These are phyloP conservation scores for Steinernema feltiae DNA, from an alignment of 1,140 invertebrate genomes.

Conservation along the genomic window DNA sequence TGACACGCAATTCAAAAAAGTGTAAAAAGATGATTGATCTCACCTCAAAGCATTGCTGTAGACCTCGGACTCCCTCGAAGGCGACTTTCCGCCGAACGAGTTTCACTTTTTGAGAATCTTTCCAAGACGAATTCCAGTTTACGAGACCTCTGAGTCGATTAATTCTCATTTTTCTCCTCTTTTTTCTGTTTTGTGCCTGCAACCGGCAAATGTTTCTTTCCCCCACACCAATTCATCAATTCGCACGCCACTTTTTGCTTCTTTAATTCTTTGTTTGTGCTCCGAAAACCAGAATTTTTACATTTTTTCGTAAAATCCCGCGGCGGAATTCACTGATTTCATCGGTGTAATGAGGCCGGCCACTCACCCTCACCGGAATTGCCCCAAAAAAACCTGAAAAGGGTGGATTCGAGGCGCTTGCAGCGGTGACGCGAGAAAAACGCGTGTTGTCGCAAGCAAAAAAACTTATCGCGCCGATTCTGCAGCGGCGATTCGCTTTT, in stretches of 20 bases:
- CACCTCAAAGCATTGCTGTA: too few relatives aligned
- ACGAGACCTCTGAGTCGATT: background rate
- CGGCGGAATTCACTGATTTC: background rate
- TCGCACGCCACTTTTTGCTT: background rate
- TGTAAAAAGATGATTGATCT: background rate
- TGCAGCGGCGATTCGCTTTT: background rate
- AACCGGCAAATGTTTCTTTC: too few relatives aligned
- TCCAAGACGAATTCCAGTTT: background rate
- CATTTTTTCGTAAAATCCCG: too few relatives aligned
- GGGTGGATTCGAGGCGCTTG: background rate
- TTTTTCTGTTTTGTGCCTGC: background rate
- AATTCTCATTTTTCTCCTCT: background rate
- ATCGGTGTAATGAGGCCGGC: background rate
- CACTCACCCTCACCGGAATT: too few relatives aligned
- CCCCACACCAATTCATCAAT: too few relatives aligned
- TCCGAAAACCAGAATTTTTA: background rate
- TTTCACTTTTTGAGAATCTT: background rate
- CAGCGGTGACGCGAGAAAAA: background rate
- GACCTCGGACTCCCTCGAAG: too few relatives aligned
- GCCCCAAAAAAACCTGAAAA: background rate
- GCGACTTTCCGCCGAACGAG: background rate
- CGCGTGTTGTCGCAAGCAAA: too few relatives aligned
- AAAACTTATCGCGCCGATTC: background rate
- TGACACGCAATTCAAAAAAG: background rate
- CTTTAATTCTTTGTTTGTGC: slow-evolving; percentile 12